These are phyloP conservation scores for Bradypodion ventrale DNA, from an alignment of 2,797 vertebrate species.

Conservation along the genomic window DNA sequence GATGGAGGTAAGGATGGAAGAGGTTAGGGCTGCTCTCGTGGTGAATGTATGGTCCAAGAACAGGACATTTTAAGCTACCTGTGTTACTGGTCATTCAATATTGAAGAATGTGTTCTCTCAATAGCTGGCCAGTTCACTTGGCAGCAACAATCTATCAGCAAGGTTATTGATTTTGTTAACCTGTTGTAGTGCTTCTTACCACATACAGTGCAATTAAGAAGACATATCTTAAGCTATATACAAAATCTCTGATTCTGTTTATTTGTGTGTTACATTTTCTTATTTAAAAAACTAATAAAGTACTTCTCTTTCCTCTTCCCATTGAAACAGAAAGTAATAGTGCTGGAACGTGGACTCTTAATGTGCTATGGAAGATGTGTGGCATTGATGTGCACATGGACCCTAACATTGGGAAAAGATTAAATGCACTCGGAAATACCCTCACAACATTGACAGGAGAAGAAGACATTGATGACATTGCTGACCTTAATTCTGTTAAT, in stretches of 20 bases:
- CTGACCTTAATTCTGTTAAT: conserved; percentile 92
- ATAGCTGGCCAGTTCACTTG: too few species aligned
- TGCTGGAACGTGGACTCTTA: conserved; percentile 97
- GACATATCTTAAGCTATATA: background rate
- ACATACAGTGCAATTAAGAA: background rate
- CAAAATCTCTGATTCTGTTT: background rate
- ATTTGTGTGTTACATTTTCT: background rate
- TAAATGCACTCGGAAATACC: conserved; percentile 96
- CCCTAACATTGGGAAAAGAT: conserved; percentile 96
- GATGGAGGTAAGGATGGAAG: too few species aligned
- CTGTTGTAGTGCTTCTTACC: background rate
- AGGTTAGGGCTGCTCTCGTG: too few species aligned
- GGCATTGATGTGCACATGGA: conserved; percentile 99
- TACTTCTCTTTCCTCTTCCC: background rate
- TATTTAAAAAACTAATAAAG: background rate
- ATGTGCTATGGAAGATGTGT: conserved; percentile 99
- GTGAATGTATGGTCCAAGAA: too few species aligned
- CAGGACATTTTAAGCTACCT: too few species aligned
- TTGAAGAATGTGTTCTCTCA: too few species aligned
- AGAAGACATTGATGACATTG: conserved; percentile 93
- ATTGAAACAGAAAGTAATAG: conserved; percentile 90
- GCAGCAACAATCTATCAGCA: background rate
- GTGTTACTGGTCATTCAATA: too few species aligned
- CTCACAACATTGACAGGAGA: conserved; percentile 95
- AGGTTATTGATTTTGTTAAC: background rate